Evolutionary conservation across 1,140 invertebrate genomes (phyloP).

Genomic region (Chrysomallon squamiferum): DNA sequence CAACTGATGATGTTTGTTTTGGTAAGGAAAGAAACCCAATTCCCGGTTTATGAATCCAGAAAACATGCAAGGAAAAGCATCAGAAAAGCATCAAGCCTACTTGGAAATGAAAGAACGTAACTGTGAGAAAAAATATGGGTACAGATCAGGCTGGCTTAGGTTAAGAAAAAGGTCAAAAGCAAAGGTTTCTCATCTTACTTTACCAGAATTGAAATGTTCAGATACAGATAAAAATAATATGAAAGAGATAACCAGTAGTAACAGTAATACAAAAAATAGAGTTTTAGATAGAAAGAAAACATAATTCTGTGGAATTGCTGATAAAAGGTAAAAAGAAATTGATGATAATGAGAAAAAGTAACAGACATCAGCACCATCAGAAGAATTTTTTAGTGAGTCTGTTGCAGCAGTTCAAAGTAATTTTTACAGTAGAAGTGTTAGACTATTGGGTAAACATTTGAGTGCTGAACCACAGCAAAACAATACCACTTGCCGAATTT

Average conservation of each 20-base stretch:
- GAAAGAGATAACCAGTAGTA: too few relatives aligned
- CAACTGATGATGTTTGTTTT: constrained; percentile 12
- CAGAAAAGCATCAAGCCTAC: constrained; percentile 27
- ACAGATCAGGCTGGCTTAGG: not conserved
- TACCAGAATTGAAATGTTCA: too few relatives aligned
- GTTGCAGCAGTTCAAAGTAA: too few relatives aligned
- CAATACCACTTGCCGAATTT: too few relatives aligned
- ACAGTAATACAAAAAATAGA: too few relatives aligned
- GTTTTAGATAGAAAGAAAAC: too few relatives aligned
- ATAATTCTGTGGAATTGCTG: not conserved
- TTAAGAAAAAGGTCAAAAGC: not conserved
- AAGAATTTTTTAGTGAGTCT: too few relatives aligned
- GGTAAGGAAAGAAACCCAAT: constrained; percentile 39
- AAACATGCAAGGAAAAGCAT: constrained; percentile 32
- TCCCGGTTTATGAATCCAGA: constrained; percentile 44
- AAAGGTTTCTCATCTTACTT: too few relatives aligned
- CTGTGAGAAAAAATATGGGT: not conserved
- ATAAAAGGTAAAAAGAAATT: constrained; percentile 1
- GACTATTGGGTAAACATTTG: not conserved
- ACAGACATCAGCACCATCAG: not conserved
- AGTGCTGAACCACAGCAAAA: not conserved
- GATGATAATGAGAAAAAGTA: constrained; percentile 1
- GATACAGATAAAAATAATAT: too few relatives aligned
- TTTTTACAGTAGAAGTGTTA: not conserved
- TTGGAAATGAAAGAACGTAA: constrained; percentile 14